phyloP scores from a whole-genome alignment of 2,888 invertebrate genomes.

The Eupelmus urozonus region DNA sequence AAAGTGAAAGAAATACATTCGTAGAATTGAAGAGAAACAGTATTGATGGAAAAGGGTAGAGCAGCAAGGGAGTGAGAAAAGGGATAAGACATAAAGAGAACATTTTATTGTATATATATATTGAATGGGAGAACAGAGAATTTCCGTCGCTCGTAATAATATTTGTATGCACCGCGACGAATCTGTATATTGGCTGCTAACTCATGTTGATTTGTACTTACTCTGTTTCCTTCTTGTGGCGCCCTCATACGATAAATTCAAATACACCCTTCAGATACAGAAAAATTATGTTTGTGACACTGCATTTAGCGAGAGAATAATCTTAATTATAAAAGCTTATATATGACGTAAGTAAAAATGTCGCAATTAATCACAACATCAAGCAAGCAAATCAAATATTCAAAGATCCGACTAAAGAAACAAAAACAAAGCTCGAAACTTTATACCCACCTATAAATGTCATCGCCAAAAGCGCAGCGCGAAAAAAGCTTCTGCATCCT shows the following conservation, averaged over 20 bases:
- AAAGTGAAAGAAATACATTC: constrained; percentile 12
- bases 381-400: too few relatives aligned
- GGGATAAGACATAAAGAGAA: constrained; percentile 63
- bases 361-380: too few relatives aligned
- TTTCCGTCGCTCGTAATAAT: constrained; percentile 64
- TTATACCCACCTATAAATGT: background rate
- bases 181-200: constrained; percentile 63
- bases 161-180: constrained; percentile 66
- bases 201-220: constrained; percentile 65
- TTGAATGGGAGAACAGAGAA: constrained; percentile 59
- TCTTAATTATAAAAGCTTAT: too few relatives aligned
- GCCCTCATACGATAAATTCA: too few relatives aligned
- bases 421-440: constrained; percentile 9
- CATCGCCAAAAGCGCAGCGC: background rate
- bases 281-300: too few relatives aligned
- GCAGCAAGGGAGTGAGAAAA: background rate
- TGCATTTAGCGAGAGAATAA: too few relatives aligned
- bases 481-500: too few relatives aligned
- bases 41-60: background rate
- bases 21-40: background rate
- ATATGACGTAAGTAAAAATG: too few relatives aligned
- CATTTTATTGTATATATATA: constrained; percentile 71
- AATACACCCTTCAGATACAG: too few relatives aligned
- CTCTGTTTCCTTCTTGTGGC: too few relatives aligned
- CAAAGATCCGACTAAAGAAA: too few relatives aligned